Evolutionary conservation across 2,797 vertebrate species (phyloP), one percentile per base, ranked within the genome.

Genomic region (Triplophysa yarkandensis): DNA sequence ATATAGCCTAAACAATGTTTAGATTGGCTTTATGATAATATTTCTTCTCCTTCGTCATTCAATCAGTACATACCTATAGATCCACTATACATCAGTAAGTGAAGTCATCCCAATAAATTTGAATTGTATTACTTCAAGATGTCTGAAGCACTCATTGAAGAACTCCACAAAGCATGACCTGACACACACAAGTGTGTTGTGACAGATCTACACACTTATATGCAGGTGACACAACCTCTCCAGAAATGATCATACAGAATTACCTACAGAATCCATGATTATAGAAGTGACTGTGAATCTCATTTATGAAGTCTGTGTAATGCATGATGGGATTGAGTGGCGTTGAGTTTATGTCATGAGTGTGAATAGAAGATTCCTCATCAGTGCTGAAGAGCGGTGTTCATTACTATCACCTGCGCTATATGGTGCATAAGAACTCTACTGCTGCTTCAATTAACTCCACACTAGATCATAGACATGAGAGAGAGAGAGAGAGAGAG

Each of bases 381-480:
- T 79, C 76, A 80, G 54, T 41, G 65, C 66, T 65, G 3, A 14
- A 65, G 48, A 65, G 48, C 36, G 77, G 68, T 72, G 68, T 71
- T 80, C 69, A 83, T 88, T 85, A 85, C 75, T 61, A 75, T 82
- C 73, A 80, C 84, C 85, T 80, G 80, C 77, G 69, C 66, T 55
- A 39, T 39, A 63, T 71, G 62, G 36, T 76, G 81, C 74, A 81
- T 28, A 65, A 74, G 77, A 79, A 82, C 44, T 80, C 14, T 71
- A 64, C 64, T 25, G 79, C 77, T 79, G 79, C 72, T 80, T 85
- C 82, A 87, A 75, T 75, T 75, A 68, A 87, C 89, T 86, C 68
- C 55, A 69, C 62, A 80, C 83, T 85, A 85, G 78, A 89, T 87
- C 79, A 87, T 77, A 50, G 25, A 48, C 25, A 48, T 28, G 66